Evolutionary conservation across 1,140 invertebrate genomes (phyloP), one percentile per base, ranked within the genome.

Genomic region (Portunus trituberculatus): DNA sequence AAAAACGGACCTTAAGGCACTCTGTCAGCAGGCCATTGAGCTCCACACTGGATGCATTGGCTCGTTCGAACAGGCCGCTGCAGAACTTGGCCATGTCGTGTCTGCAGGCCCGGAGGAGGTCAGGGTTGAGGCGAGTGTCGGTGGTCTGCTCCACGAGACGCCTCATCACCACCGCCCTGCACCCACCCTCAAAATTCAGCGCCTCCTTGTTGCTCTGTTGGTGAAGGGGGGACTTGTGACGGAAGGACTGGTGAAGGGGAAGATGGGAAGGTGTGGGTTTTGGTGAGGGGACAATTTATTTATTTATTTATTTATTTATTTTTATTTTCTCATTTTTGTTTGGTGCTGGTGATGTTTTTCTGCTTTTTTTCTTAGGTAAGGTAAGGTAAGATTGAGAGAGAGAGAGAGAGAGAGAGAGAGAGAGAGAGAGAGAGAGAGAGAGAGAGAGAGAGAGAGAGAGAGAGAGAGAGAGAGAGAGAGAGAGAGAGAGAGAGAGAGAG

Each of bases 41-140:
- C 88, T 96, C 96, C n/a, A 96, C 96, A 46, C 94, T 96, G 96
- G 96, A 93, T 93, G 92, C 31, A 82, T 96, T 82, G 96, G 96
- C 93, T 67, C 96, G 92, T 52, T 96, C 92, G 95, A 97, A 96
- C 91, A 98, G 97, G 82, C 97, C 91, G 0, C 94, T 94, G 97
- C 98, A 99, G 96, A 98, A 98, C 96, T 98, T 98, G 96, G 97
- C 97, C 97, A 98, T 98, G 96, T 99, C 99, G 95, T 97, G 96
- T 52, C 97, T 97, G 96, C 99, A 99, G 7, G 98, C 97, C 95
- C 98, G 98, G 97, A 98, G 98, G 46, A 99, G 97, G 10, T 98
- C 97, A 25, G 98, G 98, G 97, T 99, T 99, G 88, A 99, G 98
- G 96, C 99, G 98, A 96, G 98, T 99, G 97, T 99, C 99, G 86